Evolutionary conservation across 2,888 invertebrate genomes (phyloP).

Genomic region (Phyllotreta striolata): DNA sequence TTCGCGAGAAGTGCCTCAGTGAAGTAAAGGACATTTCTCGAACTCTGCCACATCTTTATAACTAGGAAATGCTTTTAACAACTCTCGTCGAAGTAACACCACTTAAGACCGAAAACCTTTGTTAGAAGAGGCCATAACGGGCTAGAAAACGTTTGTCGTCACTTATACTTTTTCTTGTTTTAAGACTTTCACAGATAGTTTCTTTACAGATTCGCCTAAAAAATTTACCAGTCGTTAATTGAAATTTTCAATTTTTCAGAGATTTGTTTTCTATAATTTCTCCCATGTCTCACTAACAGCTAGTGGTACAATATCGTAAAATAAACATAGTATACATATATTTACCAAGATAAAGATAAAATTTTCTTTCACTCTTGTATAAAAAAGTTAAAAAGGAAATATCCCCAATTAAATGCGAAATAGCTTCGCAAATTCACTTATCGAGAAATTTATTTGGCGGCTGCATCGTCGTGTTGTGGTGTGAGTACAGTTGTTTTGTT

Average conservation of each 20-base stretch:
- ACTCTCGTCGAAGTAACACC: constrained; percentile 51
- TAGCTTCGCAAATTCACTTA: constrained; percentile 6
- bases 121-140: constrained; percentile 41
- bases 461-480: constrained; percentile 27
- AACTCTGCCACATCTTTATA: constrained; percentile 46
- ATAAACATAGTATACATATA: too few species aligned
- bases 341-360: too few species aligned
- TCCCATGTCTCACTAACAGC: too few species aligned
- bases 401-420: neutral
- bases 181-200: constrained; percentile 28
- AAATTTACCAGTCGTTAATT: too few species aligned
- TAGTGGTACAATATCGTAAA: too few species aligned
- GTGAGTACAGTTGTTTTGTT: constrained; percentile 32
- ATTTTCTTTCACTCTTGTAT: too few species aligned
- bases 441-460: constrained; percentile 11
- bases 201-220: neutral
- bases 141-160: constrained; percentile 39
- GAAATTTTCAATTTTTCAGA: too few species aligned
- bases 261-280: too few species aligned
- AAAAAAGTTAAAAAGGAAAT: too few species aligned
- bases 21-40: constrained; percentile 30
- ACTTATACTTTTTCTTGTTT: constrained; percentile 34
- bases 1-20: neutral
- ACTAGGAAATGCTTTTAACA: constrained; percentile 59
- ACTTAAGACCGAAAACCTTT: constrained; percentile 47